Percentiles rank a stretch among this genome's conserved stretches.
phyloP scores from a whole-genome alignment of 2,113 vertebrate species.

The Takifugu bimaculatus region DNA sequence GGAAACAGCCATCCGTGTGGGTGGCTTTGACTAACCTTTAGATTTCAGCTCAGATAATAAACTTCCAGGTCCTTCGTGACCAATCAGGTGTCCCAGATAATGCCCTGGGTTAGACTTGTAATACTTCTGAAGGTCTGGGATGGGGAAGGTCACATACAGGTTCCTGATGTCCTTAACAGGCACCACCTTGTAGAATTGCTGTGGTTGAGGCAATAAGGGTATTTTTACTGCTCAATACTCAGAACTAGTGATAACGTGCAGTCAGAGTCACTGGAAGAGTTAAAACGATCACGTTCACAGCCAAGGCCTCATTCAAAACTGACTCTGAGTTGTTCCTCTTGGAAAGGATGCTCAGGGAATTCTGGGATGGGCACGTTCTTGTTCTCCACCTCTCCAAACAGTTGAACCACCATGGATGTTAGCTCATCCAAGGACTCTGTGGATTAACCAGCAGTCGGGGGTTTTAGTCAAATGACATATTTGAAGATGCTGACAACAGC shows the following conservation, averaged over 20 bases:
- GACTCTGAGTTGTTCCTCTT: slow-evolving; percentile 90
- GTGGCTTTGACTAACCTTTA: slow-evolving; percentile 79
- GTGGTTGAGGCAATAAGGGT: slow-evolving; percentile 12
- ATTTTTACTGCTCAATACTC: too few species aligned
- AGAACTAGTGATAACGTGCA: too few species aligned
- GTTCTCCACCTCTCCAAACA: slow-evolving; percentile 97
- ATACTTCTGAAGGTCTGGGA: slow-evolving; percentile 96
- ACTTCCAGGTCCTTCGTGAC: slow-evolving; percentile 96
- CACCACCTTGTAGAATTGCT: slow-evolving; percentile 98
- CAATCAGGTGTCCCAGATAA: slow-evolving; percentile 96
- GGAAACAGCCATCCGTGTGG: background rate
- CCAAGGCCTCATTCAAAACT: slow-evolving; percentile 6
- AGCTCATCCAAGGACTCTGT: slow-evolving; percentile 91
- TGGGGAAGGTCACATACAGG: slow-evolving; percentile 96
- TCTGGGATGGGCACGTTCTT: slow-evolving; percentile 93
- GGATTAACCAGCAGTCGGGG: background rate
- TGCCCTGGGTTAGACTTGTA: slow-evolving; percentile 97
- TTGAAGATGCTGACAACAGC: background rate
- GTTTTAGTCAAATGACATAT: too few species aligned
- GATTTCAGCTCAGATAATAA: slow-evolving; percentile 94
- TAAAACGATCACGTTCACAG: background rate
- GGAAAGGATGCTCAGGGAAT: slow-evolving; percentile 94
- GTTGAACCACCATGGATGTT: slow-evolving; percentile 85
- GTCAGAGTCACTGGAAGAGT: too few species aligned
- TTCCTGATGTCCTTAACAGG: slow-evolving; percentile 97